Conservation (phyloP, 2,888 invertebrate species). For the Mythimna lalbum region DNA sequence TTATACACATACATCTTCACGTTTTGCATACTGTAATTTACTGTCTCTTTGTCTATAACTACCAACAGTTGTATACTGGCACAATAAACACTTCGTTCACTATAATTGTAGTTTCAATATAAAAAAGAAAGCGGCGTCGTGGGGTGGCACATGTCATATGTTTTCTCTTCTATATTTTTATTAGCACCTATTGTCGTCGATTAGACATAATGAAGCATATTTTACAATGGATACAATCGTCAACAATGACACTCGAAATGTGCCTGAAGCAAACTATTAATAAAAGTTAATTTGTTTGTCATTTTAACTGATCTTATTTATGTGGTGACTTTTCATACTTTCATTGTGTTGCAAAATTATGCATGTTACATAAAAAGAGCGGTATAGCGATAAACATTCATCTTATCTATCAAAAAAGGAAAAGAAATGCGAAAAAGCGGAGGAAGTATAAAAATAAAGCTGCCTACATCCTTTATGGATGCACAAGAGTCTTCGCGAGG, state of each 20-base stretch:
- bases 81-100: slow-evolving; percentile 48
- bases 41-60: not conserved
- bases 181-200: slow-evolving; percentile 47
- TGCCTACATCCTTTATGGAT: slow-evolving; percentile 60
- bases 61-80: slow-evolving; percentile 34
- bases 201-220: slow-evolving; percentile 13
- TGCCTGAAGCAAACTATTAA: not conserved
- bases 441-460: slow-evolving; percentile 65
- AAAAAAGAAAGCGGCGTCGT: slow-evolving; percentile 65
- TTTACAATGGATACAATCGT: slow-evolving; percentile 23
- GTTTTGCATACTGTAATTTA: slow-evolving; percentile 56
- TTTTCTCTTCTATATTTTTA: slow-evolving; percentile 24
- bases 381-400: slow-evolving; percentile 30
- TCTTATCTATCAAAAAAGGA: slow-evolving; percentile 55
- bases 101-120: slow-evolving; percentile 66
- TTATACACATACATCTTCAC: slow-evolving; percentile 25
- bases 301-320: slow-evolving; percentile 32
- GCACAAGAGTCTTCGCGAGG: slow-evolving; percentile 70
- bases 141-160: slow-evolving; percentile 38
- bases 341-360: slow-evolving; percentile 29
- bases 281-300: slow-evolving; percentile 6
- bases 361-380: slow-evolving; percentile 45
- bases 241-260: slow-evolving; percentile 16
- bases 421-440: slow-evolving; percentile 59
- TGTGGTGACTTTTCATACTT: slow-evolving; percentile 18